Percentiles rank a stretch among this genome's conserved stretches.
Conservation (phyloP, 2,888 invertebrate species). For the Heterodera filipjevi region DNA sequence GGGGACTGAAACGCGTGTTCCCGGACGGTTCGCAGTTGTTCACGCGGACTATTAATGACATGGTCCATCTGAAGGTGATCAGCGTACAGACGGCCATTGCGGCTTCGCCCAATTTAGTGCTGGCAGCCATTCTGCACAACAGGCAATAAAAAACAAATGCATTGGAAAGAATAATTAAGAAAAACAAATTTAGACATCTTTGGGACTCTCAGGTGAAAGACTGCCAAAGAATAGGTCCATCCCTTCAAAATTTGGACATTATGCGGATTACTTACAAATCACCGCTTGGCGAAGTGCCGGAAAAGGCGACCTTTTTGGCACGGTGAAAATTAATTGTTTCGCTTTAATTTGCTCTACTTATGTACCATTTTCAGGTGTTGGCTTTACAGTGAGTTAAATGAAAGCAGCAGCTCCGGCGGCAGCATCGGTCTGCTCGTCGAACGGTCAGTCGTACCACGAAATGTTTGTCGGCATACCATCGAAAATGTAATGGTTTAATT, state of each 20-base stretch:
- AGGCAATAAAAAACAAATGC: background rate
- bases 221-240: constrained; percentile 30
- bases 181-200: constrained; percentile 13
- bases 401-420: background rate
- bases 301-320: constrained; percentile 28
- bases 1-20: constrained; percentile 29
- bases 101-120: constrained; percentile 25
- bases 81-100: constrained; percentile 26
- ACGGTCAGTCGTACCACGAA: constrained; percentile 26
- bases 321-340: constrained; percentile 23
- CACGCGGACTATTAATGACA: constrained; percentile 28
- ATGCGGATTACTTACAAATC: constrained; percentile 20
- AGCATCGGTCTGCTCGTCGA: constrained; percentile 24
- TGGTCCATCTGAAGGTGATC: constrained; percentile 22
- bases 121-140: constrained; percentile 25
- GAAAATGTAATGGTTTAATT: background rate
- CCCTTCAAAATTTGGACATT: constrained; percentile 31
- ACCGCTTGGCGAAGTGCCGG: constrained; percentile 7
- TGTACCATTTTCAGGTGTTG: constrained; percentile 25
- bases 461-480: background rate
- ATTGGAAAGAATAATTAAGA: background rate
- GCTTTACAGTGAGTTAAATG: constrained; percentile 27
- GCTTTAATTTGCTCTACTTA: background rate
- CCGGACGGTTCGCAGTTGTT: constrained; percentile 32
- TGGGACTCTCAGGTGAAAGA: constrained; percentile 32